Percentiles rank a stretch among this genome's conserved stretches.
These are phyloP conservation scores for Hydropotes inermis DNA, from an alignment of 2,113 vertebrate species.

Conservation along the genomic window DNA sequence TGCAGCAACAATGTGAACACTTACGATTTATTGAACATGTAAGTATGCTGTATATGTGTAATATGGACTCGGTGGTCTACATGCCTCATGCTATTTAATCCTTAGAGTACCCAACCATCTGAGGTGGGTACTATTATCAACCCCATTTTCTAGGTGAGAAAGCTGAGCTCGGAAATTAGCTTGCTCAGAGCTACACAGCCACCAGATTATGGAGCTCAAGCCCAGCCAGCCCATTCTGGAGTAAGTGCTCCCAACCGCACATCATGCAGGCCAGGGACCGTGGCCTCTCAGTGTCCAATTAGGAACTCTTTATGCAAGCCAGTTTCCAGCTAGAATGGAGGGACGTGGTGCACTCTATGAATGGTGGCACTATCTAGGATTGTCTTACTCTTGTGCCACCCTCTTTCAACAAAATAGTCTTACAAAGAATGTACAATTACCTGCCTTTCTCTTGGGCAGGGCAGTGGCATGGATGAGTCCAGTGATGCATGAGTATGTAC, in stretches of 20 bases:
- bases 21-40: background rate
- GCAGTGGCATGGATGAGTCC: background rate
- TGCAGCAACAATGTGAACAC: background rate
- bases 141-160: background rate
- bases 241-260: too few relatives aligned
- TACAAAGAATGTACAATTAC: background rate
- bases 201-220: background rate
- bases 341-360: background rate
- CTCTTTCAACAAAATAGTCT: background rate
- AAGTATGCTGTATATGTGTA: background rate
- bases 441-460: background rate
- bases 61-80: background rate
- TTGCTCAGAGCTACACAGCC: background rate
- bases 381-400: background rate
- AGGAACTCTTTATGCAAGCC: background rate
- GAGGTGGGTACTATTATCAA: background rate
- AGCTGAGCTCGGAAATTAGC: background rate
- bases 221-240: background rate
- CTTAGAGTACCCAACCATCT: background rate
- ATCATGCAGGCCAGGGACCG: background rate
- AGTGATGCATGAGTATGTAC: background rate
- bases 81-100: background rate
- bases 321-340: background rate
- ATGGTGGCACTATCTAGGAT: background rate
- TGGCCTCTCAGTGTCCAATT: accelerated